Percentiles rank a stretch among this genome's conserved stretches.
phyloP scores from a whole-genome alignment of 2,797 vertebrate species.

The Sebastes taczanowskii region DNA sequence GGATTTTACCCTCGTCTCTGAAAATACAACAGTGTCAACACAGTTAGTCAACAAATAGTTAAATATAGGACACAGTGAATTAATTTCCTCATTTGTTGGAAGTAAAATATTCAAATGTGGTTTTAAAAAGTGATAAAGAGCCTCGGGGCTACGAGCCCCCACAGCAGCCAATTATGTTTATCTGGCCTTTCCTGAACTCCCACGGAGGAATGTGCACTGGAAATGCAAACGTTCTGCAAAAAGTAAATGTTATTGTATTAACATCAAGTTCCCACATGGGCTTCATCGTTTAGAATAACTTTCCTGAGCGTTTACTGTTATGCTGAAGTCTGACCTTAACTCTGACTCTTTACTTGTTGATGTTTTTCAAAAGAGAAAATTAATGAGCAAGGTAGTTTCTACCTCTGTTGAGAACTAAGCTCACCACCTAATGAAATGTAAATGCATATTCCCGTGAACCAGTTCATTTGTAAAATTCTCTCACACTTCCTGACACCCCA shows the following conservation, averaged over 20 bases:
- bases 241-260: background rate
- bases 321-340: background rate
- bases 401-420: background rate
- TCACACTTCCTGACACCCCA: background rate
- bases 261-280: background rate
- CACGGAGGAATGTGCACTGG: background rate
- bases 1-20: background rate
- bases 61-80: background rate
- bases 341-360: background rate
- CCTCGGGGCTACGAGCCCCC: background rate
- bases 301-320: background rate
- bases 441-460: background rate
- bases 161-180: constrained; percentile 11
- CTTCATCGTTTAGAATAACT: background rate
- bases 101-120: background rate
- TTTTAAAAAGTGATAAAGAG: background rate
- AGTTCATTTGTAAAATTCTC: background rate
- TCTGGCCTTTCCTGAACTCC: constrained; percentile 5
- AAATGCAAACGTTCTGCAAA: constrained; percentile 1
- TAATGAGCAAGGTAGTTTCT: background rate
- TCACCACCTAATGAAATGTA: background rate
- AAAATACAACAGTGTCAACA: background rate
- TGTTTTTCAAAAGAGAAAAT: background rate
- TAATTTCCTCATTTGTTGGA: background rate
- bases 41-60: background rate